Conservation (phyloP, 2,113 vertebrate genomes). For the Axis porcinus region DNA sequence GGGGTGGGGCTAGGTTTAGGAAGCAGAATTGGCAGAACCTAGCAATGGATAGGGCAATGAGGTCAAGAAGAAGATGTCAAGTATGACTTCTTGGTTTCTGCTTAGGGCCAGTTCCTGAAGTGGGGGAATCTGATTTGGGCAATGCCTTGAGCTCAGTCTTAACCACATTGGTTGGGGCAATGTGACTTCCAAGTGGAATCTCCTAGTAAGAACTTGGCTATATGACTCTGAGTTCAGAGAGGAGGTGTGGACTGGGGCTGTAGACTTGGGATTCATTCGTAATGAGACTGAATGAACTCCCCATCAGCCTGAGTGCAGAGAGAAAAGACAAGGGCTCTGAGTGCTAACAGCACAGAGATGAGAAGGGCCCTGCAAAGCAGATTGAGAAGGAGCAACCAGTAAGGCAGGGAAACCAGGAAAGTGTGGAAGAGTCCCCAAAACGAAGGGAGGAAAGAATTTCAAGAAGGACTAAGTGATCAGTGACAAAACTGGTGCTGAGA, state of each 20-base stretch:
- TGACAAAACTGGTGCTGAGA: neutral
- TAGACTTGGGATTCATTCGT: neutral
- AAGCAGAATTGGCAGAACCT: neutral
- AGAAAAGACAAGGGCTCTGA: neutral
- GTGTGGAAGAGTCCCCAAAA: neutral
- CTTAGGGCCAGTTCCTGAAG: neutral
- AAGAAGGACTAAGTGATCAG: neutral
- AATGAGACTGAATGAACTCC: neutral
- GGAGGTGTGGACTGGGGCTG: neutral
- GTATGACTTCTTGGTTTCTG: neutral
- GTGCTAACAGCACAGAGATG: neutral
- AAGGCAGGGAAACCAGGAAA: neutral
- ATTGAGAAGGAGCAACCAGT: neutral
- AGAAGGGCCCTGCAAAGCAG: neutral
- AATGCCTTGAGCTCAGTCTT: neutral
- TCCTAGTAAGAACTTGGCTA: neutral
- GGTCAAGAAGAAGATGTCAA: neutral
- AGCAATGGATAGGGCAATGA: neutral
- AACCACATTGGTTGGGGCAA: neutral
- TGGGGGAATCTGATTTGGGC: neutral
- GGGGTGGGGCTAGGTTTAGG: neutral
- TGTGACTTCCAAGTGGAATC: neutral
- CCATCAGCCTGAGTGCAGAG: neutral
- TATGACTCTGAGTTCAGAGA: neutral
- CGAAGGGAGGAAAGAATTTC: neutral